A percentile compares a stretch with the other conserved stretches of the same genome.
Conservation (phyloP, 2,888 invertebrate species). For the Macroteleia sp. region DNA sequence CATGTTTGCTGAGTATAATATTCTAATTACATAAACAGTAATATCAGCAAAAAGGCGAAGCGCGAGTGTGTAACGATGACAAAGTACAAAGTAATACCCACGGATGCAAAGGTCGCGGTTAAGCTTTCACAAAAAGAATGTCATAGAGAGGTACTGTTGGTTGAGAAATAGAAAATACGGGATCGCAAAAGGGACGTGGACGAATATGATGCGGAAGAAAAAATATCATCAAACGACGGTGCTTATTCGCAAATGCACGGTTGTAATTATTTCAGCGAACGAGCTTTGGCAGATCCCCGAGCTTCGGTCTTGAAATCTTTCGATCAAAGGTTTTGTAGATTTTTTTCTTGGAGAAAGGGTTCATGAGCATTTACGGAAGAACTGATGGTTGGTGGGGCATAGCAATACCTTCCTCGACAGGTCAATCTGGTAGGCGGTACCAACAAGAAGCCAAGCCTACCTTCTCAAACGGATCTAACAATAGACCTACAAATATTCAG, state of each 20-base stretch:
- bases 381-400: constrained; percentile 73
- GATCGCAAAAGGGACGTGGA: constrained; percentile 53
- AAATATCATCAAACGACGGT: constrained; percentile 57
- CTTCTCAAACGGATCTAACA: constrained; percentile 72
- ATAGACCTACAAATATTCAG: constrained; percentile 75
- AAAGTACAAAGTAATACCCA: constrained; percentile 63
- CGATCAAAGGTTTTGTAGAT: constrained; percentile 53
- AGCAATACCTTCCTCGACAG: constrained; percentile 71
- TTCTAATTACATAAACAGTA: constrained; percentile 63
- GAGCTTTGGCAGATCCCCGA: constrained; percentile 52
- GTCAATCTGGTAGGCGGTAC: constrained; percentile 81
- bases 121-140: constrained; percentile 63
- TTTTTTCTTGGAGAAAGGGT: constrained; percentile 51
- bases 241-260: constrained; percentile 51
- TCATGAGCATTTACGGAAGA: constrained; percentile 49
- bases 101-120: constrained; percentile 64
- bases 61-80: constrained; percentile 62
- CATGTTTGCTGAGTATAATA: constrained; percentile 57
- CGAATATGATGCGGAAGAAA: constrained; percentile 38
- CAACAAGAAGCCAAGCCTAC: constrained; percentile 79
- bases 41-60: constrained; percentile 61
- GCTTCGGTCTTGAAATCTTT: constrained; percentile 47
- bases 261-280: constrained; percentile 55
- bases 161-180: constrained; percentile 60
- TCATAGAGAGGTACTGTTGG: constrained; percentile 51